phyloP scores from a whole-genome alignment of 2,113 vertebrate genomes.

The Paramisgurnus dabryanus region DNA sequence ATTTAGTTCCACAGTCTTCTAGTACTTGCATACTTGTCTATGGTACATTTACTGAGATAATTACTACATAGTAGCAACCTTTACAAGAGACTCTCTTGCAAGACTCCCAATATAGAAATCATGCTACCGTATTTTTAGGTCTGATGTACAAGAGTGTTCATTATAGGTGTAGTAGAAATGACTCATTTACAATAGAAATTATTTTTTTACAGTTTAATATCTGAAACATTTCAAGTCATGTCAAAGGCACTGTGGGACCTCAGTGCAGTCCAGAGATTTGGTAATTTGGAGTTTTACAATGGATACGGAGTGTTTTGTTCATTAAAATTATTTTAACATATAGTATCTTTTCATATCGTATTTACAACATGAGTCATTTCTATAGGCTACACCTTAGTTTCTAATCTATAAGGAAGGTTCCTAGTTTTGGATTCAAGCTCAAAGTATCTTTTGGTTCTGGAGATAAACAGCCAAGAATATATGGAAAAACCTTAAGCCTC shows the following conservation, averaged over 20 bases:
- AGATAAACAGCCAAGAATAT: constrained; percentile 17
- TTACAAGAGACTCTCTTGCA: not conserved
- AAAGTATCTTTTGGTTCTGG: not conserved
- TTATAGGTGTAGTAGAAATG: not conserved
- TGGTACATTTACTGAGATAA: constrained; percentile 36
- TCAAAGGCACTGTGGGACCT: not conserved
- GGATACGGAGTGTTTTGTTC: too few species aligned
- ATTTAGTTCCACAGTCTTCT: constrained; percentile 24
- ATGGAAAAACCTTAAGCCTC: constrained; percentile 29
- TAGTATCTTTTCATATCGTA: not conserved
- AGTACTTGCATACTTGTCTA: not conserved
- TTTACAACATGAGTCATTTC: not conserved
- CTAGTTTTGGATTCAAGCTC: constrained; percentile 15
- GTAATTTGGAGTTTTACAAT: not conserved
- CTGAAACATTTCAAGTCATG: not conserved
- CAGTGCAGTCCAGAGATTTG: not conserved
- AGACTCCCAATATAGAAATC: constrained; percentile 28
- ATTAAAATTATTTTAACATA: not conserved
- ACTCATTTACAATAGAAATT: too few species aligned
- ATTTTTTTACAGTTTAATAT: not conserved
- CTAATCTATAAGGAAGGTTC: not conserved
- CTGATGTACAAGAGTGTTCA: not conserved
- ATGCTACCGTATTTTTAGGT: not conserved
- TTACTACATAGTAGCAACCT: constrained; percentile 15
- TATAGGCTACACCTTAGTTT: not conserved